Evolutionary conservation across 2,888 invertebrate species (phyloP).

Genomic region (Paralinhomoeus sp.): DNA sequence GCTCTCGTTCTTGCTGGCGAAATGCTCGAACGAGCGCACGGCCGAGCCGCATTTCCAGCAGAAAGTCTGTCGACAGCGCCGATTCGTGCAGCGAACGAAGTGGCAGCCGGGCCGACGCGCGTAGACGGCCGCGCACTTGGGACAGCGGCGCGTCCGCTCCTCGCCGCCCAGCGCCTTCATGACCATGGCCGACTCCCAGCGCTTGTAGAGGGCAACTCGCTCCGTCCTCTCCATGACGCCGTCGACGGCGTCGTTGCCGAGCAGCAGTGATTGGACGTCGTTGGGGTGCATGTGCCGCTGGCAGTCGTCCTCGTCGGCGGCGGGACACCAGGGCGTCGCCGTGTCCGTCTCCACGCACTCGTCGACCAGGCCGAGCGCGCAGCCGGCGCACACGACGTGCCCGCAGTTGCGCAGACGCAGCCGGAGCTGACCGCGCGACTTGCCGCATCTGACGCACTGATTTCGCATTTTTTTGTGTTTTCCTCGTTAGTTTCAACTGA

Average conservation of each 20-base stretch:
- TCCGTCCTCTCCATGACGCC: not conserved
- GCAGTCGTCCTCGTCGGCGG: too few species aligned
- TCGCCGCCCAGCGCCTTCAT: not conserved
- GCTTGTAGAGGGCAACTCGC: not conserved
- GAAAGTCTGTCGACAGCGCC: not conserved
- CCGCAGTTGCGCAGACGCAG: too few species aligned
- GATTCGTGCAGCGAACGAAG: not conserved
- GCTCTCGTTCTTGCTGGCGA: not conserved
- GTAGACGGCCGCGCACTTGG: not conserved
- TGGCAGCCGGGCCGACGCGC: not conserved
- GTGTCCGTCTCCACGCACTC: too few species aligned
- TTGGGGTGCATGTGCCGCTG: not conserved
- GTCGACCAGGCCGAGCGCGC: too few species aligned
- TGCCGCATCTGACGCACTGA: too few species aligned
- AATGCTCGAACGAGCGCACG: not conserved
- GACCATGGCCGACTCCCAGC: not conserved
- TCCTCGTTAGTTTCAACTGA: too few species aligned
- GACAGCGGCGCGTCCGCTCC: not conserved
- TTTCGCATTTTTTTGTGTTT: too few species aligned
- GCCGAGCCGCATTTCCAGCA: not conserved
- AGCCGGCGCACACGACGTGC: too few species aligned
- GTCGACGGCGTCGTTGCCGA: not conserved
- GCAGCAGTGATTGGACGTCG: not conserved
- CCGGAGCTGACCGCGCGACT: too few species aligned
- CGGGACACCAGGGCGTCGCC: too few species aligned